A percentile compares a stretch with the other conserved stretches of the same genome.
phyloP scores from a whole-genome alignment of 2,113 vertebrate species.

The Phocoena phocoena region DNA sequence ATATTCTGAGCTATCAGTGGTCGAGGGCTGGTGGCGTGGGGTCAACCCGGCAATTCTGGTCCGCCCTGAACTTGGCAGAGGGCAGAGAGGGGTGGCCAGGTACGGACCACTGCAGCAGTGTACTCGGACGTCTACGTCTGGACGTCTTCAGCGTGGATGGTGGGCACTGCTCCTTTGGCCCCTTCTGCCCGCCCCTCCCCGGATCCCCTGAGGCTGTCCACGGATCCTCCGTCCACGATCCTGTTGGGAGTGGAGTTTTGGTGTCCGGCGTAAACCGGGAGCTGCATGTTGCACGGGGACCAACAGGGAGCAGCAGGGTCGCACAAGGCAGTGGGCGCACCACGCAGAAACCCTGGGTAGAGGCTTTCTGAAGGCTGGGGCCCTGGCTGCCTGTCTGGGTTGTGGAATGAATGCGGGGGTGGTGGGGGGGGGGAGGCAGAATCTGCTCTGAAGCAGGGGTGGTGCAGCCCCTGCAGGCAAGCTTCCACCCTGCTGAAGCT shows the following conservation, averaged over 20 bases:
- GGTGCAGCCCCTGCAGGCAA: not conserved
- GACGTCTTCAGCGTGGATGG: accelerated
- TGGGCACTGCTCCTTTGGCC: too few relatives aligned
- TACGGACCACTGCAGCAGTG: accelerated
- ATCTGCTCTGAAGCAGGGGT: not conserved
- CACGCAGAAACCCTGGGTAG: accelerated
- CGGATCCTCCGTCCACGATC: accelerated
- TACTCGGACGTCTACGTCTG: accelerated
- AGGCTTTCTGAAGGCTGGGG: too few relatives aligned
- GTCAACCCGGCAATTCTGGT: too few relatives aligned
- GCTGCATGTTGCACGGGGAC: not conserved
- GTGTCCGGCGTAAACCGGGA: accelerated
- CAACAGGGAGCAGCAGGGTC: accelerated
- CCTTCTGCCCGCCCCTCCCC: not conserved
- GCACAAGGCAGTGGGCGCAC: accelerated
- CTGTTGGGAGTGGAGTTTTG: too few relatives aligned
- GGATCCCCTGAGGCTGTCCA: accelerated
- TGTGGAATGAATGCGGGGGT: accelerated
- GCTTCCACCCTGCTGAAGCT: not conserved
- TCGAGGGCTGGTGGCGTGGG: accelerated
- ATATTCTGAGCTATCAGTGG: too few relatives aligned
- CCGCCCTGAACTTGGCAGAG: not conserved
- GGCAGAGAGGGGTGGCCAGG: not conserved
- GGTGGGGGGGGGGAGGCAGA: too few relatives aligned
- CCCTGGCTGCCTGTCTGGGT: accelerated